phyloP scores from a whole-genome alignment of 2,113 vertebrate species.

The Neodon shergylaensis region DNA sequence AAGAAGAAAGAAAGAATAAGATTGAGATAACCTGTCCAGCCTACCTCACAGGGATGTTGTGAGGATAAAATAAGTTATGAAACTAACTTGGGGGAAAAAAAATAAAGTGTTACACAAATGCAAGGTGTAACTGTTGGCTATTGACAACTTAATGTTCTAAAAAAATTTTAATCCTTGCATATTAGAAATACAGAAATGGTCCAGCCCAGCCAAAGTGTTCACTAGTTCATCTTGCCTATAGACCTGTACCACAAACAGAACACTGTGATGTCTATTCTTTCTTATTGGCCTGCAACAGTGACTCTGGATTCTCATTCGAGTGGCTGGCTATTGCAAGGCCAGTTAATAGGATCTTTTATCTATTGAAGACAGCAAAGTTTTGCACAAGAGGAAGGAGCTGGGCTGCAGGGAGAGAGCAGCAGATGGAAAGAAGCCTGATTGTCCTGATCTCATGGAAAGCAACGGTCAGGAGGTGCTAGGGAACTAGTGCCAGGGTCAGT shows the following conservation, averaged over 20 bases:
- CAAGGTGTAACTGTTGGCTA: constrained; percentile 71
- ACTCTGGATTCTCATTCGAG: constrained; percentile 75
- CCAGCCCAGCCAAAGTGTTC: constrained; percentile 68
- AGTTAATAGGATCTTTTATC: constrained; percentile 81
- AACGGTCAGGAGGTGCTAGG: constrained; percentile 88
- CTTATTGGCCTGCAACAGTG: constrained; percentile 78
- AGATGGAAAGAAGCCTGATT: constrained; percentile 86
- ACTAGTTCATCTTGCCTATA: constrained; percentile 64
- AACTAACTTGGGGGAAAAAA: constrained; percentile 55
- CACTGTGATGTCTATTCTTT: constrained; percentile 74
- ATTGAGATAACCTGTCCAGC: constrained; percentile 71
- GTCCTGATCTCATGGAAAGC: constrained; percentile 85
- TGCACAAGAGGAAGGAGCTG: constrained; percentile 87
- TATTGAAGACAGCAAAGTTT: constrained; percentile 87
- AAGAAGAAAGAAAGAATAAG: not conserved
- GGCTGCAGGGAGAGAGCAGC: constrained; percentile 88
- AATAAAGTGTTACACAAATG: constrained; percentile 69
- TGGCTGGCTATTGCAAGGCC: constrained; percentile 78
- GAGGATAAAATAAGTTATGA: constrained; percentile 73
- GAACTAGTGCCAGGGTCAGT: constrained; percentile 89
- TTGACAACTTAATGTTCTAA: constrained; percentile 67
- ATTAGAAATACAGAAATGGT: constrained; percentile 68
- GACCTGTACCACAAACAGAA: constrained; percentile 73
- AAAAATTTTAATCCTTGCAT: constrained; percentile 48
- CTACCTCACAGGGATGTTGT: constrained; percentile 81